These are phyloP conservation scores for Coregonus sp. DNA, from an alignment of 2,797 vertebrate genomes.

Conservation along the genomic window DNA sequence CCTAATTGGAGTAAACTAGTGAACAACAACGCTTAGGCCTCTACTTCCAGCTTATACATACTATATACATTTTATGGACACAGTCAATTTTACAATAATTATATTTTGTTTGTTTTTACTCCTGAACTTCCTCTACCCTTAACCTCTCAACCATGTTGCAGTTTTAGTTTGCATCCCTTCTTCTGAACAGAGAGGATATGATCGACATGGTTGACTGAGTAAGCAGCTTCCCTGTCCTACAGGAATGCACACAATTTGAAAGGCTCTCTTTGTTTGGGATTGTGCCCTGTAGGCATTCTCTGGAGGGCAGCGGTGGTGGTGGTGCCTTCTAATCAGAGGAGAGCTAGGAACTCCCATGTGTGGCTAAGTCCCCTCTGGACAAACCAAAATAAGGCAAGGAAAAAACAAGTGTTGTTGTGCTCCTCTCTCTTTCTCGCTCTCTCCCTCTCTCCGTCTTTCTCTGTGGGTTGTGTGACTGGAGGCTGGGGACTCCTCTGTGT, in stretches of 20 bases:
- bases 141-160: not conserved
- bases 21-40: too few species aligned
- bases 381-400: constrained; percentile 58
- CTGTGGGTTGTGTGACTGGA: constrained; percentile 38
- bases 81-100: too few species aligned
- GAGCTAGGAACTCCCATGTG: constrained; percentile 63
- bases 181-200: constrained; percentile 43
- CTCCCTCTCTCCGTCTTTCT: constrained; percentile 6
- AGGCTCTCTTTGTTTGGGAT: constrained; percentile 56
- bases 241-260: constrained; percentile 70
- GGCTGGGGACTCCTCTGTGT: constrained; percentile 39
- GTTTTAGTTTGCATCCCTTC: constrained; percentile 16
- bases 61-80: too few species aligned
- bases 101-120: too few species aligned
- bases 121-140: too few species aligned
- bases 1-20: too few species aligned
- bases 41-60: too few species aligned
- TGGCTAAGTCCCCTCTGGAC: constrained; percentile 61
- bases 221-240: constrained; percentile 55
- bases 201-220: constrained; percentile 37
- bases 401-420: constrained; percentile 47
- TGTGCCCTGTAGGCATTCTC: constrained; percentile 53
- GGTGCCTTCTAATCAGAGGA: constrained; percentile 71
- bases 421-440: not conserved
- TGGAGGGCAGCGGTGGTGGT: constrained; percentile 52